Conservation (phyloP, 2,113 vertebrate species). For the Junco hyemalis region DNA sequence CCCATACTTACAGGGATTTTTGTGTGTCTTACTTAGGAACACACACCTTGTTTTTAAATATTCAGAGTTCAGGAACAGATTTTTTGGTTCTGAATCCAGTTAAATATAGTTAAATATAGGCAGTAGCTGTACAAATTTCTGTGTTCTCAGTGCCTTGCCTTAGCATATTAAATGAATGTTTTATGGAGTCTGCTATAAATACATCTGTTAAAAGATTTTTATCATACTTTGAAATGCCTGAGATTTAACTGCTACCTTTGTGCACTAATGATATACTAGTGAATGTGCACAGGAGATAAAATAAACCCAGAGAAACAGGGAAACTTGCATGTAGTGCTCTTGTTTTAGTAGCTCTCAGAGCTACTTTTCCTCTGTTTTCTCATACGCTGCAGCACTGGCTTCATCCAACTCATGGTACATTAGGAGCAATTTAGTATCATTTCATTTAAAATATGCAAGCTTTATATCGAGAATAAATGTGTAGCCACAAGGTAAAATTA, state of each 20-base stretch:
- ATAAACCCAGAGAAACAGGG: background rate
- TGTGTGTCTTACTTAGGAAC: background rate
- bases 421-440: conserved; percentile 54
- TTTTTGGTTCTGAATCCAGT: conserved; percentile 48
- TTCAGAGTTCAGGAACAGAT: conserved; percentile 22
- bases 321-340: background rate
- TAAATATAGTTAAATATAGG: conserved; percentile 53
- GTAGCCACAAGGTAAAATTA: conserved; percentile 69
- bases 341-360: conserved; percentile 14
- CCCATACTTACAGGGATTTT: background rate
- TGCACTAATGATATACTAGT: background rate
- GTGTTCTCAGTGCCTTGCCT: conserved; percentile 14
- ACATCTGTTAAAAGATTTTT: conserved; percentile 34
- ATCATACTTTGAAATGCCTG: background rate
- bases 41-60: conserved; percentile 39
- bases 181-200: conserved; percentile 33
- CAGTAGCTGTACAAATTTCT: background rate
- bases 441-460: conserved; percentile 65
- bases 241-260: conserved; percentile 22
- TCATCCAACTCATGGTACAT: conserved; percentile 45
- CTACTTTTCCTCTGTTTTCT: conserved; percentile 29
- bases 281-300: background rate
- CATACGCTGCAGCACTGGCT: background rate
- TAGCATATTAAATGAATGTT: conserved; percentile 24
- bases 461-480: conserved; percentile 47